Percentiles rank a stretch among this genome's conserved stretches.
Conservation (phyloP, 2,113 vertebrate species). For the Pelusios castaneus region DNA sequence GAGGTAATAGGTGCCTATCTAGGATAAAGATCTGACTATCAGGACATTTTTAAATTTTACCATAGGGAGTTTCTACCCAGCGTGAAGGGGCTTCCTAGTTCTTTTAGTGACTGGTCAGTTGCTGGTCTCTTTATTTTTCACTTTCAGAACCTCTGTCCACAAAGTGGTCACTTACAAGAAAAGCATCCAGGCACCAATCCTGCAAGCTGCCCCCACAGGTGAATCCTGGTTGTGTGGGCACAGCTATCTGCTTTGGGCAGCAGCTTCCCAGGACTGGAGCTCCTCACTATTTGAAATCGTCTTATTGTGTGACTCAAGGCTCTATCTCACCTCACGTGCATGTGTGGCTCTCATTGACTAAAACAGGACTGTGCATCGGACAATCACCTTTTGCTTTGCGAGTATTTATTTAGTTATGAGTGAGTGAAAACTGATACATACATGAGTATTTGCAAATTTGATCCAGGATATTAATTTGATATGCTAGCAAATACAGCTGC, state of each 20-base stretch:
- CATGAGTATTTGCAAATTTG: conserved; percentile 1
- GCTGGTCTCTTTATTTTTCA: neutral
- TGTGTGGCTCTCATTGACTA: neutral
- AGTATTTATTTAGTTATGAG: neutral
- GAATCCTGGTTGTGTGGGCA: neutral
- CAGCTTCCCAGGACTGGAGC: neutral
- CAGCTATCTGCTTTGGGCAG: neutral
- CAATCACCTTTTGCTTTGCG: neutral
- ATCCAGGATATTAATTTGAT: conserved; percentile 37
- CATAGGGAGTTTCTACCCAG: neutral
- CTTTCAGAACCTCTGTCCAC: neutral
- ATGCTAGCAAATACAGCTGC: conserved; percentile 16
- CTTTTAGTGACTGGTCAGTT: neutral
- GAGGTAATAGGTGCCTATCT: no score
- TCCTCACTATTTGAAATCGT: neutral
- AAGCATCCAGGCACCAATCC: neutral
- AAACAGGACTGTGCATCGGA: neutral
- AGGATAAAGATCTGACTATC: no score
- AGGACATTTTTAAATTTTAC: neutral
- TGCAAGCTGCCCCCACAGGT: neutral
- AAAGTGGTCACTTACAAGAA: neutral
- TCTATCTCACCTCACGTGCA: accelerated
- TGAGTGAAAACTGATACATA: conserved; percentile 17
- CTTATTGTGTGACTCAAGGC: neutral
- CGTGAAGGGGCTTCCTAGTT: neutral